These are phyloP conservation scores for Cygnus buccinator DNA, from an alignment of 2,113 vertebrate species.

Conservation along the genomic window DNA sequence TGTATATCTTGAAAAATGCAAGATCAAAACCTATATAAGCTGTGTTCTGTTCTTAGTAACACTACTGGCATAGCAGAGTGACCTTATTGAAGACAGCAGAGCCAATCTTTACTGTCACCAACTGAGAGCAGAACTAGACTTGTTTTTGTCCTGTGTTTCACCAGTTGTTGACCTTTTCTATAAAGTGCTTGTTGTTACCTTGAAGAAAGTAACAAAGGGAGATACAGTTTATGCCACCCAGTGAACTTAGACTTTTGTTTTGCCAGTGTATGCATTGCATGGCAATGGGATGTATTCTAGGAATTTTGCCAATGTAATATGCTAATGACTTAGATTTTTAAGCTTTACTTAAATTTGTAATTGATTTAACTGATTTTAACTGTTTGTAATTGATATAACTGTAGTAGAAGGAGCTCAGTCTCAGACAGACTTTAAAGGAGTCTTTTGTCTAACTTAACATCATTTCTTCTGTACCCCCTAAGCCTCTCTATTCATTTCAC, in stretches of 20 bases:
- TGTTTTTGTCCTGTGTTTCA: background rate
- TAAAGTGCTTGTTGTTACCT: background rate
- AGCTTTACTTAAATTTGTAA: background rate
- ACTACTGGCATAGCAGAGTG: background rate
- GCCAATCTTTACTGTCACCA: background rate
- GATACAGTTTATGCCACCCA: background rate
- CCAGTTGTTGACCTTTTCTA: background rate
- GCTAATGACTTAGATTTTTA: background rate
- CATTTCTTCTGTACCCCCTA: background rate
- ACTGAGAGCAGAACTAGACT: background rate
- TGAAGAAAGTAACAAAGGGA: background rate
- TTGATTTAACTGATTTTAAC: background rate
- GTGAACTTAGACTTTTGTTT: background rate
- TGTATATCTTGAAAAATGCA: background rate
- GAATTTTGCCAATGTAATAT: background rate
- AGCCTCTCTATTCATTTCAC: background rate
- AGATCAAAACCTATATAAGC: background rate
- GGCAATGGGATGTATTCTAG: background rate
- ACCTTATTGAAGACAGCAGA: background rate
- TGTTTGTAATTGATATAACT: background rate
- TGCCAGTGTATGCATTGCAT: background rate
- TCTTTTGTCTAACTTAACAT: background rate
- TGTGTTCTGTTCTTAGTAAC: background rate
- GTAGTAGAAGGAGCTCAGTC: background rate
- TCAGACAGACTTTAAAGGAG: background rate